Evolutionary conservation across 2,888 invertebrate species (phyloP), one percentile per base, ranked within the genome.

Genomic region (Hipparchia sbordonii): DNA sequence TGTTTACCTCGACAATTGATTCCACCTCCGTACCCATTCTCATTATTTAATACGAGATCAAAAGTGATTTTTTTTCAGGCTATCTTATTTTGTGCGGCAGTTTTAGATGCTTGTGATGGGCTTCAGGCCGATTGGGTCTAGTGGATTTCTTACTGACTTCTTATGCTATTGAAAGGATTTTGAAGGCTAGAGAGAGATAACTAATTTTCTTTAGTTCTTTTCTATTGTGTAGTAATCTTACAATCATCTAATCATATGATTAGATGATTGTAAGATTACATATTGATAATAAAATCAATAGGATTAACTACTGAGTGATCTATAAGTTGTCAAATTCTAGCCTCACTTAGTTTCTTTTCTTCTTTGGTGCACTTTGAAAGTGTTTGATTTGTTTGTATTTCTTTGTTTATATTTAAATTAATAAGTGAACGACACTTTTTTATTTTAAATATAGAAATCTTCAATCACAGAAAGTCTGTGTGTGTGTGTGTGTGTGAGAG

Each of bases 41-140:
- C 87, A 87, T 89, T 89, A 88, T 88, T 87, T 86, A 89, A 89
- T 89, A 87, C 87, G 84, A 86, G 86, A 89, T 90, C 87, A 81
- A 79, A 79, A 74, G 78, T 73, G 77, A 74, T 77, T 79, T 77
- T 72, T 78, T 79, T 76, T 70, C 72, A 70, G 76, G 72, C 71
- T 73, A 76, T 76, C 72, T 76, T 68, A 78, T 79, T 78, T 75
- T 76, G 69, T 72, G 74, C 65, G 71, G 73, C 62, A 66, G 66
- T 52, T 75, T 76, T 69, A 72, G 72, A 65, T 59, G 67, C 66
- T 52, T 75, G 76, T 67, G 74, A 73, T 71, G 63, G 66, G 51
- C 9, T 62, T 72, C 57, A 65, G 70, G 69, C 48, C 48, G 68
- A 66, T 54, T 33, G 62, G 61, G 67, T 72, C 71, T 62, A 60